A percentile compares a stretch with the other conserved stretches of the same genome.
phyloP scores from a whole-genome alignment of 1,140 invertebrate genomes.

The Drosophila watanabei region DNA sequence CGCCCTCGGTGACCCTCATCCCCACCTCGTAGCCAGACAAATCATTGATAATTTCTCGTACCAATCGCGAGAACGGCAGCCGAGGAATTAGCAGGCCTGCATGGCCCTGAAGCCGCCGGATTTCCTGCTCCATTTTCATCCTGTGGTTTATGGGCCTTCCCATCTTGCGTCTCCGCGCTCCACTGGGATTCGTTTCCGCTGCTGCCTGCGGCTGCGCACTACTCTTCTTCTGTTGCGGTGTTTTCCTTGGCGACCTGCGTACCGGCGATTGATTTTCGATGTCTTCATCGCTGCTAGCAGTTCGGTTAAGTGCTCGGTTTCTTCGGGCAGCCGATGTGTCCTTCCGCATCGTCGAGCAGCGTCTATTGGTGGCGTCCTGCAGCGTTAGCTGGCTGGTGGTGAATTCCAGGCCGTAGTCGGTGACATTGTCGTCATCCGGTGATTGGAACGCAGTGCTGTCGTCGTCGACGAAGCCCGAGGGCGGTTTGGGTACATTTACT shows the following conservation, averaged over 20 bases:
- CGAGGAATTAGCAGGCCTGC: constrained; percentile 6
- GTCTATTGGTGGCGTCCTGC: neutral
- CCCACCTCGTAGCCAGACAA: neutral
- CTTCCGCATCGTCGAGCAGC: constrained; percentile 6
- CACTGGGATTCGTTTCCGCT: neutral
- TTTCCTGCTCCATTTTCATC: neutral
- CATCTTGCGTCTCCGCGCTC: neutral
- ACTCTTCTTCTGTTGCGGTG: neutral
- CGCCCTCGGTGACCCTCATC: constrained; percentile 1
- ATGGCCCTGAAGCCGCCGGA: neutral
- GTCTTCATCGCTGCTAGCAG: neutral
- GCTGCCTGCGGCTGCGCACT: neutral
- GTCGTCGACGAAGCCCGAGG: neutral
- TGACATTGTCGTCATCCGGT: neutral
- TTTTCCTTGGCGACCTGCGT: neutral
- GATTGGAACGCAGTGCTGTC: neutral
- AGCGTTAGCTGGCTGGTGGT: neutral
- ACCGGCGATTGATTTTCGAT: neutral
- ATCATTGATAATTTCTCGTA: neutral
- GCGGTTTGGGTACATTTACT: neutral
- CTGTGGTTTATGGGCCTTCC: neutral
- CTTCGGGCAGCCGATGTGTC: neutral
- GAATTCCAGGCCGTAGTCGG: constrained; percentile 9
- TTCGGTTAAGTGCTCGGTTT: neutral
- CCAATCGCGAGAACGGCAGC: constrained; percentile 7